These are phyloP conservation scores for Metacarcinus magister DNA, from an alignment of 2,888 invertebrate species.

Conservation along the genomic window DNA sequence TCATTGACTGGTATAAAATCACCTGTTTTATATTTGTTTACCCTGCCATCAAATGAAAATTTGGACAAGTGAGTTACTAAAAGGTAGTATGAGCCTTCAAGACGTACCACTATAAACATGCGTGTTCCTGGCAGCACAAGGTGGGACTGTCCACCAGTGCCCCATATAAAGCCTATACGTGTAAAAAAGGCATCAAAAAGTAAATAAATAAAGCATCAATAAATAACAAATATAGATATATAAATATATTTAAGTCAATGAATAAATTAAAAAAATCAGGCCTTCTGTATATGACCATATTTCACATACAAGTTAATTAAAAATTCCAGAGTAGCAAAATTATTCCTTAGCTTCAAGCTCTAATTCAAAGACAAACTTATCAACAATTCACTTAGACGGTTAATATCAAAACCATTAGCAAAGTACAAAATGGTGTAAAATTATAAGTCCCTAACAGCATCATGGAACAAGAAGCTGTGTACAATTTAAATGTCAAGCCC, in stretches of 20 bases:
- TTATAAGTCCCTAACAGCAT: neutral
- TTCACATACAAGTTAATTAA: neutral
- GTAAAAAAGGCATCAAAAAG: neutral
- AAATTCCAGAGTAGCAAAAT: no score
- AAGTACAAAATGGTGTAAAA: neutral
- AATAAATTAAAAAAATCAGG: neutral
- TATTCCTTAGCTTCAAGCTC: neutral
- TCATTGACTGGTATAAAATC: neutral
- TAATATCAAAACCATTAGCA: neutral
- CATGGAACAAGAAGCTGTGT: neutral
- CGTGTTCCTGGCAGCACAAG: neutral
- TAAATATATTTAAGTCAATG: neutral
- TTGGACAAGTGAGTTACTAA: neutral
- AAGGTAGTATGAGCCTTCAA: neutral
- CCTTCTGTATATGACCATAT: neutral
- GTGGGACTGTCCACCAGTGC: neutral
- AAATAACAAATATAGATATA: neutral
- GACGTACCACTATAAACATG: neutral
- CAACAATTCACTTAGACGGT: neutral
- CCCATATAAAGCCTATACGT: neutral
- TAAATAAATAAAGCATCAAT: neutral
- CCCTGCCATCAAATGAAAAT: neutral
- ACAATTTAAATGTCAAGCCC: neutral
- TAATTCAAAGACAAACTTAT: neutral
- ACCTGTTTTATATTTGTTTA: neutral